Percentiles rank a stretch among this genome's conserved stretches.
Conservation (phyloP, 1,140 invertebrate species). For the Notospermus geniculatus region DNA sequence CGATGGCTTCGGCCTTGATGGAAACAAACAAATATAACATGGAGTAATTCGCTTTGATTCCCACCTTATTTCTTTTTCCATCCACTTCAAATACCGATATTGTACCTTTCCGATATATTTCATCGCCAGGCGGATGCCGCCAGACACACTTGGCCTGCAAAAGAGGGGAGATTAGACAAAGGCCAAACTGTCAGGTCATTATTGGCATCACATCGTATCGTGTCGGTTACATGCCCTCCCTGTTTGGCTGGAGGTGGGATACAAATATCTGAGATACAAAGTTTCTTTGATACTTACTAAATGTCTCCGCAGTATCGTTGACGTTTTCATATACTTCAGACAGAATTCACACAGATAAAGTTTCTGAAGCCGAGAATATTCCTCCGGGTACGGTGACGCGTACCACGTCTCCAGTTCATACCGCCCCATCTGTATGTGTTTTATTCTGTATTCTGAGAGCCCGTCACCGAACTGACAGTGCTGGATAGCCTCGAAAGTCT, state of each 20-base stretch:
- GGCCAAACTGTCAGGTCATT: no score
- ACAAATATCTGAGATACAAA: conserved; percentile 61
- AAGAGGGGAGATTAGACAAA: neutral
- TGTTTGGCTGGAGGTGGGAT: neutral
- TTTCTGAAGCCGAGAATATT: conserved; percentile 81
- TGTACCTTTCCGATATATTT: conserved; percentile 79
- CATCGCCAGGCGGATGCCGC: conserved; percentile 63
- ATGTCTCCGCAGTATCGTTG: conserved; percentile 85
- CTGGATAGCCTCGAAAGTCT: conserved; percentile 53
- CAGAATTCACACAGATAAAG: conserved; percentile 97
- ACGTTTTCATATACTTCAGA: conserved; percentile 95
- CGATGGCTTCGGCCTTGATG: neutral
- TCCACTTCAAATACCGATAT: conserved; percentile 98
- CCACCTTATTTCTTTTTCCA: conserved; percentile 88
- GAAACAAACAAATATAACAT: neutral
- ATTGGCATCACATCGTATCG: neutral
- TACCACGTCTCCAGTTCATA: conserved; percentile 88
- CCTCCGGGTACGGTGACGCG: conserved; percentile 62
- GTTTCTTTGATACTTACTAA: conserved; percentile 74
- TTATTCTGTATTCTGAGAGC: conserved; percentile 62
- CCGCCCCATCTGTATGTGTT: conserved; percentile 90
- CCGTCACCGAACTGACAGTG: conserved; percentile 63
- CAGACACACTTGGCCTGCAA: conserved; percentile 83
- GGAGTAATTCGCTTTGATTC: neutral
- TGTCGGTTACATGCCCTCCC: neutral